phyloP scores from a whole-genome alignment of 2,797 vertebrate species.

The Hipposideros larvatus region DNA sequence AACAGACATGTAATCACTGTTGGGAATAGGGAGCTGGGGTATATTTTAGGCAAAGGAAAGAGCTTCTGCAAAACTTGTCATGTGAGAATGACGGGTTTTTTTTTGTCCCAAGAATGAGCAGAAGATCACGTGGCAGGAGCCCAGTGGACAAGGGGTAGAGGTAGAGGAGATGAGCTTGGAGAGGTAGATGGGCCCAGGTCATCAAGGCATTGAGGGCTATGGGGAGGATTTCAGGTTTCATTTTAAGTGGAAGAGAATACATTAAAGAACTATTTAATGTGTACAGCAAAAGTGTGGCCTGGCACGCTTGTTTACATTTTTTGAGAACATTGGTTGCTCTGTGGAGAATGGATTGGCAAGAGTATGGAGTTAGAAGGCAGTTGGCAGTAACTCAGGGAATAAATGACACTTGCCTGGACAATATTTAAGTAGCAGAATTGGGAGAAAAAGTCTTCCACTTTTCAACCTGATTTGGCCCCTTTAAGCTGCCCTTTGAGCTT shows the following conservation, averaged over 20 bases:
- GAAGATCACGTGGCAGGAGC: neutral
- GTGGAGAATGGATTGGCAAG: neutral
- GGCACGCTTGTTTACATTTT: neutral
- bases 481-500: neutral
- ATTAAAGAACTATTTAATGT: neutral
- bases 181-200: accelerated
- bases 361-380: neutral
- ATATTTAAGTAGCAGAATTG: neutral
- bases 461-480: neutral
- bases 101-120: neutral
- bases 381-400: neutral
- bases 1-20: neutral
- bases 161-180: neutral
- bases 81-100: neutral
- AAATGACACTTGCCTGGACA: neutral
- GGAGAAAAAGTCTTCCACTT: neutral
- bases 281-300: neutral
- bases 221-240: neutral
- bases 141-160: neutral
- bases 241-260: neutral
- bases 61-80: neutral
- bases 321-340: neutral
- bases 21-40: neutral
- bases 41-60: neutral
- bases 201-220: neutral